Evolutionary conservation across 2,113 vertebrate genomes (phyloP).

Genomic region (Tachysurus fulvidraco): DNA sequence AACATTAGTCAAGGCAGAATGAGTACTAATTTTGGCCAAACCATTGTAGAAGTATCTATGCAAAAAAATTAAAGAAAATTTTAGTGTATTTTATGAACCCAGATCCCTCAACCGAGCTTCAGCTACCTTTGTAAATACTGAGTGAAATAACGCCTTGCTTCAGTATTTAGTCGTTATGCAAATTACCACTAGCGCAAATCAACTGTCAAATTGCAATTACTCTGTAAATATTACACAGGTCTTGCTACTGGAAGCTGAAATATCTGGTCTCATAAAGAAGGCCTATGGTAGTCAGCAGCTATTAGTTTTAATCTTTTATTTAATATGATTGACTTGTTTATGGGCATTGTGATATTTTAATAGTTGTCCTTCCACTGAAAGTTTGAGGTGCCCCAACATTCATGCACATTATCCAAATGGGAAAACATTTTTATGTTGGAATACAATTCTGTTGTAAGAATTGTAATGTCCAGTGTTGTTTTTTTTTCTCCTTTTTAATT

Average conservation of each 20-base stretch:
- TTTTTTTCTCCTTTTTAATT: slow-evolving; percentile 24
- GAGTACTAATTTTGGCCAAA: slow-evolving; percentile 21
- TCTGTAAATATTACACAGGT: slow-evolving; percentile 7
- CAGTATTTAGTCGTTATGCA: slow-evolving; percentile 34
- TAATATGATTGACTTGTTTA: slow-evolving; percentile 33
- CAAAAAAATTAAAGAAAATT: slow-evolving; percentile 22
- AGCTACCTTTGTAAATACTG: slow-evolving; percentile 13
- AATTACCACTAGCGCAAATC: slow-evolving; percentile 6
- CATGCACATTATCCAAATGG: slow-evolving; percentile 5
- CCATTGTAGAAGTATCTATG: slow-evolving; percentile 47
- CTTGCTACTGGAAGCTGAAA: slow-evolving; percentile 23
- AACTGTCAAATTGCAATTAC: slow-evolving; percentile 11
- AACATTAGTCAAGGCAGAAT: neutral
- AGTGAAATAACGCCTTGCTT: slow-evolving; percentile 10
- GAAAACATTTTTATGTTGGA: slow-evolving; percentile 11
- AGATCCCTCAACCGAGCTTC: neutral
- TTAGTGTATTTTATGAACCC: slow-evolving; percentile 26
- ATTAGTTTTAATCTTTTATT: neutral
- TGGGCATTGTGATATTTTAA: slow-evolving; percentile 50
- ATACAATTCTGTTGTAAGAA: slow-evolving; percentile 75
- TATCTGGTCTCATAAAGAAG: neutral
- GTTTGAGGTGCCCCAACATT: slow-evolving; percentile 24
- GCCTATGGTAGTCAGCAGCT: neutral
- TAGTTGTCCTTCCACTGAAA: slow-evolving; percentile 45
- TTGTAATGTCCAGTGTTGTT: slow-evolving; percentile 57